Conservation (phyloP, 2,113 vertebrate genomes). For the Paraplagusia blochii region DNA sequence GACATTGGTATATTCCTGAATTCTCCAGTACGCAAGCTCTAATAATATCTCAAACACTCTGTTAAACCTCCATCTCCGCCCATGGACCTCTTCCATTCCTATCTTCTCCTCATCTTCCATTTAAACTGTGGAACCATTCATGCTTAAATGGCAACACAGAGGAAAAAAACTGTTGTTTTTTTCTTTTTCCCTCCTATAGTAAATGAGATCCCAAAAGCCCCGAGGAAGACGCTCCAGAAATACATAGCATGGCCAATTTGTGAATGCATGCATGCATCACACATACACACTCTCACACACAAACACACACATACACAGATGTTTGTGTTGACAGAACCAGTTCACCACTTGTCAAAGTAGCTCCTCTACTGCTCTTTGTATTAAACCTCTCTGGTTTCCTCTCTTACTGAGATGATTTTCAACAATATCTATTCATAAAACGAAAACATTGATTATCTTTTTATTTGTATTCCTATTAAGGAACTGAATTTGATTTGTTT, state of each 20-base stretch:
- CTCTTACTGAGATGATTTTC: not conserved
- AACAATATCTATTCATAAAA: not conserved
- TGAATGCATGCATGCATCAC: conserved; percentile 49
- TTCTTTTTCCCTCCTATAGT: conserved; percentile 29
- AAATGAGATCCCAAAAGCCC: conserved; percentile 62
- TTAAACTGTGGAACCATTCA: conserved; percentile 48
- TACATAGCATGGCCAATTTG: conserved; percentile 56
- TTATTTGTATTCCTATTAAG: not conserved
- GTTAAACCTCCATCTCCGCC: not conserved
- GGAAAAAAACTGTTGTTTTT: conserved; percentile 18
- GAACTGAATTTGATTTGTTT: not conserved
- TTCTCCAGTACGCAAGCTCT: no score
- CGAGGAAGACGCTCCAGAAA: conserved; percentile 55
- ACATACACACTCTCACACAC: conserved; percentile 16
- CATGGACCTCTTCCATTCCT: not conserved
- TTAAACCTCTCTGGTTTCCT: no score
- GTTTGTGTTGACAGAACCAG: conserved; percentile 50
- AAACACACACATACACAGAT: conserved; percentile 17
- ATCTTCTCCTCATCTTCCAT: conserved; percentile 1
- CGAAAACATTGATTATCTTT: conserved; percentile 1
- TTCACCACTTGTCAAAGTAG: conserved; percentile 42
- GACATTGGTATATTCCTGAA: no score
- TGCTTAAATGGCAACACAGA: conserved; percentile 65
- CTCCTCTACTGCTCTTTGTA: not conserved
- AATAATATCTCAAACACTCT: no score